These are phyloP conservation scores for Acronicta alni DNA, from an alignment of 2,888 invertebrate species.

Conservation along the genomic window DNA sequence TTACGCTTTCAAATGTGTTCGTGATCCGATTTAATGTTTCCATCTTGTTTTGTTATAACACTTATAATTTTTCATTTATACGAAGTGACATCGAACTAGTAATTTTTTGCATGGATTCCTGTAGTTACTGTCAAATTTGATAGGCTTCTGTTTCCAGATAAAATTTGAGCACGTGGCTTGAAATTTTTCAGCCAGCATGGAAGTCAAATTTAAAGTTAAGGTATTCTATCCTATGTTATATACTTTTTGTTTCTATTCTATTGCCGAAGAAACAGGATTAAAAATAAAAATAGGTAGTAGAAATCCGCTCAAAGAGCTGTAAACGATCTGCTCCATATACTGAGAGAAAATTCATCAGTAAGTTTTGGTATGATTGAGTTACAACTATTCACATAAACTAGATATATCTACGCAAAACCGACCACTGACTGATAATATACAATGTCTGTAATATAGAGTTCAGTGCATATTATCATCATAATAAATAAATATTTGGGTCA, in stretches of 20 bases:
- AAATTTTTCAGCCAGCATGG: slow-evolving; percentile 24
- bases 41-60: slow-evolving; percentile 60
- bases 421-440: too few relatives aligned
- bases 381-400: too few relatives aligned
- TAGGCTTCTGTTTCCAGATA: slow-evolving; percentile 32
- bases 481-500: too few relatives aligned
- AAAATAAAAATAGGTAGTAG: too few relatives aligned
- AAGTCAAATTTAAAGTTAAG: slow-evolving; percentile 1
- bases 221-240: background rate
- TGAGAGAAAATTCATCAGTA: too few relatives aligned
- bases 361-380: too few relatives aligned
- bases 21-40: slow-evolving; percentile 75
- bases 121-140: slow-evolving; percentile 36
- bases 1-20: slow-evolving; percentile 75
- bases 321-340: too few relatives aligned
- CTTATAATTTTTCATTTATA: slow-evolving; percentile 35
- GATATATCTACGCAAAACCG: too few relatives aligned
- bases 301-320: too few relatives aligned
- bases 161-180: background rate
- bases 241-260: background rate
- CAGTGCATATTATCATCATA: too few relatives aligned
- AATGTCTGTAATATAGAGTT: too few relatives aligned
- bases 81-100: slow-evolving; percentile 10
- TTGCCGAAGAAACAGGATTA: too few relatives aligned
- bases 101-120: slow-evolving; percentile 33